Conservation (phyloP, 2,113 vertebrate species). For the Chauna torquata region DNA sequence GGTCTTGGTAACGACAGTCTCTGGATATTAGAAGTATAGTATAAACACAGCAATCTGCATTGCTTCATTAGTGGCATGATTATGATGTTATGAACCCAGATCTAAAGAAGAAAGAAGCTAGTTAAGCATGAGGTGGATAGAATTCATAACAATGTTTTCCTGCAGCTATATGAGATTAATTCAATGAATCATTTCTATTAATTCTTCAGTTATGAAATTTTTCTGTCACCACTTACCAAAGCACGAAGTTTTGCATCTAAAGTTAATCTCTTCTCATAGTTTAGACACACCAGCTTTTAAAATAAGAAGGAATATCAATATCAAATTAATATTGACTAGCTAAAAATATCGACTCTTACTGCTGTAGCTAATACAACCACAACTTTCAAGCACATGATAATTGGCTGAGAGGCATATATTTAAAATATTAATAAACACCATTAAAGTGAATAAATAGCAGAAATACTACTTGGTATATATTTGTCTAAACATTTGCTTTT, state of each 20-base stretch:
- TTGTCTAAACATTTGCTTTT: background rate
- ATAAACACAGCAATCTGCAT: background rate
- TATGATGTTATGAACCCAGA: background rate
- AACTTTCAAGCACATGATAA: background rate
- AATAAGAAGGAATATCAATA: background rate
- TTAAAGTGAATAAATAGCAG: background rate
- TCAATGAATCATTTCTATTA: background rate
- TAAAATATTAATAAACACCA: background rate
- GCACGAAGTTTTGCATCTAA: background rate
- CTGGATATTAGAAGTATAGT: background rate
- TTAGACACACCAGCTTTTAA: background rate
- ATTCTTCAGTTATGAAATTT: background rate
- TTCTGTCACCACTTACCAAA: background rate
- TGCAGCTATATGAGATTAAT: background rate
- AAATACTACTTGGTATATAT: background rate
- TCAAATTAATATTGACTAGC: background rate
- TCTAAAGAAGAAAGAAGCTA: background rate
- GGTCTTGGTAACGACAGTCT: background rate
- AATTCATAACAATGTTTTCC: background rate
- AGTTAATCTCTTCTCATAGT: background rate
- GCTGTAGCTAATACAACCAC: background rate
- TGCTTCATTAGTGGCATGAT: background rate
- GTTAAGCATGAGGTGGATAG: background rate
- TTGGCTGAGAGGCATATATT: background rate
- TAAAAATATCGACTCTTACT: background rate